These are phyloP conservation scores for Sardinella longiceps DNA, from an alignment of 2,797 vertebrate species.

Conservation along the genomic window DNA sequence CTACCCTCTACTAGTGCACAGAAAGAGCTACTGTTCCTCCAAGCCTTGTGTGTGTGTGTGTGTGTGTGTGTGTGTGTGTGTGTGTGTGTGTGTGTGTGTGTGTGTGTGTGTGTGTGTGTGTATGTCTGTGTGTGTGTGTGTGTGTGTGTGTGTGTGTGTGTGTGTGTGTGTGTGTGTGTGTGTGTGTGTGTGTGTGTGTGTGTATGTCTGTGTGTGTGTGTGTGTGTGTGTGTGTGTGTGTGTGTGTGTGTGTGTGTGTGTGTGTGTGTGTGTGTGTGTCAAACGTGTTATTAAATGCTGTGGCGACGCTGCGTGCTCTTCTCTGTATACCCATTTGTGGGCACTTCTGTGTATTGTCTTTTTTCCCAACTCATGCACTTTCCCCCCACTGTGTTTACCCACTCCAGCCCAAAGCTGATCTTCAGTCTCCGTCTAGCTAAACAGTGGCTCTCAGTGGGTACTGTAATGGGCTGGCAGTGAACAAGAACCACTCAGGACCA, in stretches of 20 bases:
- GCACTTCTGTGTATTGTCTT: slow-evolving; percentile 1
- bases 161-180: slow-evolving; percentile 20
- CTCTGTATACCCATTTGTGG: background rate
- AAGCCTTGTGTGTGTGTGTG: background rate
- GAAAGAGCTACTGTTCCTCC: slow-evolving; percentile 73
- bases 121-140: too few species aligned
- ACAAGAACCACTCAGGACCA: background rate
- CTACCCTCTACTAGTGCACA: slow-evolving; percentile 47
- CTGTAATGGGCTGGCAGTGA: slow-evolving; percentile 19
- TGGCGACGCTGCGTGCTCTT: background rate
- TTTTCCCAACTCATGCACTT: background rate
- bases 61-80: background rate
- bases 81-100: background rate
- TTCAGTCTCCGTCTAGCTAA: background rate
- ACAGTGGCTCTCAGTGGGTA: slow-evolving; percentile 40
- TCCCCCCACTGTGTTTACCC: background rate
- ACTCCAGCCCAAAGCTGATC: background rate
- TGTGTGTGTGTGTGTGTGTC: too few species aligned
- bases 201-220: background rate
- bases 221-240: background rate
- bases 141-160: background rate
- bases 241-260: background rate
- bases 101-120: background rate
- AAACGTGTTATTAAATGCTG: background rate
- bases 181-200: slow-evolving; percentile 13